Base-by-base conservation (phyloP, 2,888 invertebrate genomes). In the Byasa hedistus region DNA sequence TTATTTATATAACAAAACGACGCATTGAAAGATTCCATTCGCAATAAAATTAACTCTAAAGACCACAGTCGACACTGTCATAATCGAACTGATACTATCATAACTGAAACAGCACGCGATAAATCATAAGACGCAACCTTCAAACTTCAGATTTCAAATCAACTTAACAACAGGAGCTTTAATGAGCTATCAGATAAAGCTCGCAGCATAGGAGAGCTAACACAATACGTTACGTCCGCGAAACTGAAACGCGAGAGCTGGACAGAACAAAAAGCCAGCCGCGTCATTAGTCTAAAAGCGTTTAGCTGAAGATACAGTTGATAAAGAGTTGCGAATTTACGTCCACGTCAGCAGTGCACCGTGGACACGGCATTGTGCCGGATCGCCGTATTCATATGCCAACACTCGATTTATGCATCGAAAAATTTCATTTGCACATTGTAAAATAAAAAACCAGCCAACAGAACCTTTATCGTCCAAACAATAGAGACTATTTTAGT, bases 321-420 rank as follows among this genome's bases (percentile, higher is more conserved):
- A 84, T 85, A 85, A 74, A 73, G 77, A 79, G 65, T 67, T 61
- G 70, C 74, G 72, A 77, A 86, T 87, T 87, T 88, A 88, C 81
- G 83, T 78, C 72, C 76, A 75, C 75, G 76, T 79, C 77, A 69
- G 71, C 71, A 78, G 75, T 72, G 74, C 73, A 69, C 72, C 71
- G 74, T 72, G 75, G 85, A 84, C 86, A 84, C 74, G 68, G 79
- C 84, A 86, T 87, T 87, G 87, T 87, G 75, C 74, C 75, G 61
- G 65, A 66, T 68, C 68, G 73, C 78, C 76, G 85, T 87, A 88
- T 88, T 87, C 87, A 87, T 85, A 87, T 86, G 87, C 82, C 87
- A 86, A 82, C 80, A 81, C 81, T 79, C 79, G 80, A 88, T 87
- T 87, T 88, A 88, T 88, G 77, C 72, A 78, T 76, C 73, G 65